Conservation (phyloP, 2,113 vertebrate species). For the Onychostoma macrolepis region DNA sequence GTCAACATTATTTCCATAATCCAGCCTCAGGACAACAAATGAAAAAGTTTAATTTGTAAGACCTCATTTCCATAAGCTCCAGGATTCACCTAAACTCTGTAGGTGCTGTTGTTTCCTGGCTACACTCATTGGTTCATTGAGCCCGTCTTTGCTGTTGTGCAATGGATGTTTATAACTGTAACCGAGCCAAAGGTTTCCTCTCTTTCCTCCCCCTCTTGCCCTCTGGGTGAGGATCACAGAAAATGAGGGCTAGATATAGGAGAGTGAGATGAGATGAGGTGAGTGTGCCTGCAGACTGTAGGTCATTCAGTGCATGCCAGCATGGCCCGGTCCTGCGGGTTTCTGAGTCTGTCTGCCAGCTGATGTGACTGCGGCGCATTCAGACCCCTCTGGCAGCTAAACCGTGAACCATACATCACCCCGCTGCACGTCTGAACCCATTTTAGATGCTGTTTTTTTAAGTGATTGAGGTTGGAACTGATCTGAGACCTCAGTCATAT, state of each 20-base stretch:
- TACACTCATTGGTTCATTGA: not conserved
- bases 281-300: constrained; percentile 64
- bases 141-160: not conserved
- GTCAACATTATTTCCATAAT: constrained; percentile 30
- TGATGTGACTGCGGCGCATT: constrained; percentile 65
- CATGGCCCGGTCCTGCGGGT: constrained; percentile 51
- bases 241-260: constrained; percentile 1
- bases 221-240: constrained; percentile 26
- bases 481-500: not conserved
- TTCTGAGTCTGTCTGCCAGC: constrained; percentile 55
- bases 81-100: not conserved
- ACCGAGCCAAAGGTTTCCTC: not conserved
- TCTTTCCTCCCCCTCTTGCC: not conserved
- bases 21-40: constrained; percentile 27
- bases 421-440: constrained; percentile 8
- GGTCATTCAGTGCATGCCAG: constrained; percentile 77
- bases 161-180: not conserved
- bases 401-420: not conserved
- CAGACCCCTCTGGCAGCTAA: constrained; percentile 35
- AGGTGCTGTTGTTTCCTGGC: not conserved
- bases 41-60: constrained; percentile 20
- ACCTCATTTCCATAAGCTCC: not conserved
- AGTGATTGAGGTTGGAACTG: not conserved
- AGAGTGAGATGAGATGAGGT: not conserved
- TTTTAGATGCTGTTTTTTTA: not conserved